phyloP scores from a whole-genome alignment of 1,140 invertebrate species.

The Ceratina australensis region DNA sequence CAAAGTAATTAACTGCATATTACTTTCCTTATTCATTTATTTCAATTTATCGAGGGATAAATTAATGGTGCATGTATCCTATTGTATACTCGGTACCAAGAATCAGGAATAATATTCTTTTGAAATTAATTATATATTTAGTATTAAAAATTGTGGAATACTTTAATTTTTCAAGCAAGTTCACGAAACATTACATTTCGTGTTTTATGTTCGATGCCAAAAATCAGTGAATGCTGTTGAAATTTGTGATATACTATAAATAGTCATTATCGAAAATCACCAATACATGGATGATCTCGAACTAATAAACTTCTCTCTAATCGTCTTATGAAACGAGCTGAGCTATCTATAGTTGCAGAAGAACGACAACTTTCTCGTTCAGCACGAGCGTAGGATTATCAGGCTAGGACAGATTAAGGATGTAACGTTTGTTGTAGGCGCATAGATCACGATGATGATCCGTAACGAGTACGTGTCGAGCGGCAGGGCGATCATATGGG shows the following conservation, averaged over 20 bases:
- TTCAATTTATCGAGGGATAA: background rate
- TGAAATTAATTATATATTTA: too few relatives aligned
- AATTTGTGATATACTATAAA: too few relatives aligned
- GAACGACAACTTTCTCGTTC: slow-evolving; percentile 47
- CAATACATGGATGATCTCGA: too few relatives aligned
- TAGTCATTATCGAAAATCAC: background rate
- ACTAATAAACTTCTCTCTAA: background rate
- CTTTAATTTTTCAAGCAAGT: too few relatives aligned
- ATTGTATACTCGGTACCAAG: background rate
- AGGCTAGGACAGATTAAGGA: slow-evolving; percentile 66
- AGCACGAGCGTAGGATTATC: slow-evolving; percentile 60
- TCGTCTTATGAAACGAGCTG: background rate
- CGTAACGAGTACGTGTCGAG: slow-evolving; percentile 70
- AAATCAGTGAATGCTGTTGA: background rate
- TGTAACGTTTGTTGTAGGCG: slow-evolving; percentile 70
- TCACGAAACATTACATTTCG: too few relatives aligned
- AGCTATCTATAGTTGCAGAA: slow-evolving; percentile 9
- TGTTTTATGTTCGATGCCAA: background rate
- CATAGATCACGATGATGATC: slow-evolving; percentile 73
- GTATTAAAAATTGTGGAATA: too few relatives aligned
- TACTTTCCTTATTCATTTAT: background rate
- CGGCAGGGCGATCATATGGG: slow-evolving; percentile 61
- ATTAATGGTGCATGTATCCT: background rate
- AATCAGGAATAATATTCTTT: too few relatives aligned
- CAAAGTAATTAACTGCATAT: background rate